These are phyloP conservation scores for Aegotheles bennettii DNA, from an alignment of 2,113 vertebrate genomes.

Conservation along the genomic window DNA sequence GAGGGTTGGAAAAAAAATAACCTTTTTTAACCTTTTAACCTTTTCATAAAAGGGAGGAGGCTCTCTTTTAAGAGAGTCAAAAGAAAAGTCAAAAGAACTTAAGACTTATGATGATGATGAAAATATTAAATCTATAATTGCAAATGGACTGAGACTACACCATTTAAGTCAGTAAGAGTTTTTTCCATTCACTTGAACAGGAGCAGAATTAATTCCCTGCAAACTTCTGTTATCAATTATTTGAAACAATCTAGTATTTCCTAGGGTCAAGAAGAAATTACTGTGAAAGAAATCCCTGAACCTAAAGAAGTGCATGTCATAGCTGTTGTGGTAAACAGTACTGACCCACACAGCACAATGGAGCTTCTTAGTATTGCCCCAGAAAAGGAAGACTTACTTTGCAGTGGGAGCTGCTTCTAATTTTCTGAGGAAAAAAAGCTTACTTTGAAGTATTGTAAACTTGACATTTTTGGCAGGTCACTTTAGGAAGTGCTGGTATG, in stretches of 20 bases:
- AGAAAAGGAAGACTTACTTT: not conserved
- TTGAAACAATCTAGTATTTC: conserved; percentile 8
- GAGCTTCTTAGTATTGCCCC: not conserved
- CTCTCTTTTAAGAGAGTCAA: too few relatives aligned
- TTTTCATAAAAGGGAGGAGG: not conserved
- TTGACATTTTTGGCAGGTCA: conserved; percentile 39
- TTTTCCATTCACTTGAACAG: not conserved
- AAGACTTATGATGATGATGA: not conserved
- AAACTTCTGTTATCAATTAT: conserved; percentile 27
- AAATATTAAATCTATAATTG: not conserved
- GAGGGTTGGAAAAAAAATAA: not conserved
- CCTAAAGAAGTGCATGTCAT: not conserved
- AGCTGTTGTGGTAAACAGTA: not conserved
- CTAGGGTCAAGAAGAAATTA: not conserved
- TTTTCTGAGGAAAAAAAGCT: not conserved
- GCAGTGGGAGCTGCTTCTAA: conserved; percentile 25
- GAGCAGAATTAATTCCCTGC: not conserved
- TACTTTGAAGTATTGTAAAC: conserved; percentile 39
- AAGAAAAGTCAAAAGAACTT: not conserved
- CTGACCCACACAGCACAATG: not conserved
- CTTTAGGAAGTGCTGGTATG: conserved; percentile 33
- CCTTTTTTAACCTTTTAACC: too few relatives aligned
- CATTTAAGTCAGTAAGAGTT: not conserved
- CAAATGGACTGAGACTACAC: not conserved
- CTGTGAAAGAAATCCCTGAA: conserved; percentile 2